These are phyloP conservation scores for Rallus crepitans DNA, from an alignment of 2,797 vertebrate species.

Conservation along the genomic window DNA sequence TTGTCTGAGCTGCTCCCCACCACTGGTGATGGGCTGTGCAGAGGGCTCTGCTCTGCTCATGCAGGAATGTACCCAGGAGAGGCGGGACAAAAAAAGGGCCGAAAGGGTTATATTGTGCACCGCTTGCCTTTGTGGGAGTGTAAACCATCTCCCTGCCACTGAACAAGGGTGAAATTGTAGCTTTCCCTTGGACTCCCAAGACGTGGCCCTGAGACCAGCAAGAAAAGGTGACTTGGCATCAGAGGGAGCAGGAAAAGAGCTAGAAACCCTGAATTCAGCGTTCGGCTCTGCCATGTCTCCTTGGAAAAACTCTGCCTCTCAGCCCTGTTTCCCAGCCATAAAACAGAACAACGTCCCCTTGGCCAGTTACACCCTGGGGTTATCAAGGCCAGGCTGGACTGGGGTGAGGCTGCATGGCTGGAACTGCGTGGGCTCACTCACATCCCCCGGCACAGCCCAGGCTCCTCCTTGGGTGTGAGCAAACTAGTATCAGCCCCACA, in stretches of 20 bases:
- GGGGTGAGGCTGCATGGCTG: neutral
- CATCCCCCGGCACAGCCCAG: neutral
- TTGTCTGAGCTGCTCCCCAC: neutral
- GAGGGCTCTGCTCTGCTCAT: neutral
- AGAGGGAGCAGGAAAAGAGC: neutral
- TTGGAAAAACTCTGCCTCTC: neutral
- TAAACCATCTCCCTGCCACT: neutral
- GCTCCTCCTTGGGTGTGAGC: neutral
- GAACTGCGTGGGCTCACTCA: neutral
- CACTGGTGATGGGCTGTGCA: accelerated
- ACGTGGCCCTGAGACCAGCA: neutral
- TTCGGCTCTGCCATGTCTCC: neutral
- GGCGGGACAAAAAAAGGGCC: neutral
- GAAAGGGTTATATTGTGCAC: neutral
- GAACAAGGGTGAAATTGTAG: neutral
- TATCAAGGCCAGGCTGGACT: neutral
- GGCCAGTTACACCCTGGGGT: neutral
- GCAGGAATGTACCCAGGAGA: accelerated
- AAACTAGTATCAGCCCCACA: neutral
- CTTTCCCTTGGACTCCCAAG: too few species aligned
- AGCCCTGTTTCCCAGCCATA: neutral
- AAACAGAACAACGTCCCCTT: neutral
- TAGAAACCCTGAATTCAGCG: neutral
- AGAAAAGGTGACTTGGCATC: neutral
- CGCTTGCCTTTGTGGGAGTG: neutral